Evolutionary conservation across 2,113 vertebrate genomes (phyloP).

Genomic region (Pseudois nayaur): DNA sequence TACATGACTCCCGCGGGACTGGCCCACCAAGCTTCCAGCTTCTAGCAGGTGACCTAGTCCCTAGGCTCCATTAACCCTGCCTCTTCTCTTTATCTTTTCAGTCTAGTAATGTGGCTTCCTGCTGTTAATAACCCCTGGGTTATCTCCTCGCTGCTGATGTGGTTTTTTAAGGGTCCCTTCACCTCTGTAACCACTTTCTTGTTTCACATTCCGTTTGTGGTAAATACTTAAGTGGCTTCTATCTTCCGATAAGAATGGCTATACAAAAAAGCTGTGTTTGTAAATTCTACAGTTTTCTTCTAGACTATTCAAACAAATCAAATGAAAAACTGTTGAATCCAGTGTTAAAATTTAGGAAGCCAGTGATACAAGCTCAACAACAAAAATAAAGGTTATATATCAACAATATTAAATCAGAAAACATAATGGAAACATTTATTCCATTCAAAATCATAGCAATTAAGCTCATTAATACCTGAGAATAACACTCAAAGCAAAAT

Average conservation of each 20-base stretch:
- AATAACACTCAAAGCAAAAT: background rate
- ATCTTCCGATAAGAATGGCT: background rate
- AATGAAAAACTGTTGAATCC: background rate
- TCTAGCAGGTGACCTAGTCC: no score
- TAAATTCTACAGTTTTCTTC: background rate
- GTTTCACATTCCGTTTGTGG: background rate
- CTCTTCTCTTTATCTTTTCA: background rate
- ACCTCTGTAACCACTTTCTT: background rate
- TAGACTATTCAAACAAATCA: background rate
- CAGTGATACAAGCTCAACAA: background rate
- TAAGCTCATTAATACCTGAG: background rate
- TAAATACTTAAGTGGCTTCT: background rate
- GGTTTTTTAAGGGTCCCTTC: background rate
- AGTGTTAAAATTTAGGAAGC: background rate
- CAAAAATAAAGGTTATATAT: background rate
- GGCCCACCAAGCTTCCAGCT: background rate
- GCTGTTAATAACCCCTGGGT: background rate
- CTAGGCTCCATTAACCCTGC: background rate
- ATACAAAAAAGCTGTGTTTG: background rate
- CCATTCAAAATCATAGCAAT: background rate
- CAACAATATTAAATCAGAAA: background rate
- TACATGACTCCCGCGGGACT: background rate
- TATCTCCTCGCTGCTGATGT: background rate
- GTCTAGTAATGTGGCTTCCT: background rate
- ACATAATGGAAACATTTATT: background rate